phyloP scores from a whole-genome alignment of 2,113 vertebrate genomes.

The Chionodraco myersi region DNA sequence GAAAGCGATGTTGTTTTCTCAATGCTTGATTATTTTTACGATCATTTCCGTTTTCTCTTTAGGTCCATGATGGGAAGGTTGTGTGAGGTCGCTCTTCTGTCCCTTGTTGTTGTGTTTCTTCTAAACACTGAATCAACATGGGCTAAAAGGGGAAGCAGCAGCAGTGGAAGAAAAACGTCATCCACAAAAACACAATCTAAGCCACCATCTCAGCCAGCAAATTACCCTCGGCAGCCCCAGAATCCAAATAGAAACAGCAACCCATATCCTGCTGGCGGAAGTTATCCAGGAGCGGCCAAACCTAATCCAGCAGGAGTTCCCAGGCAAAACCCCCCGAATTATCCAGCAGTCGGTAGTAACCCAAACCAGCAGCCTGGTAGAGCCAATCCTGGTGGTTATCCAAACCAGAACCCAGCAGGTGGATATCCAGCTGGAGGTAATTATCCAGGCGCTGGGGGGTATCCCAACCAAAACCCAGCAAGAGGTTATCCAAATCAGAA shows the following conservation, averaged over 20 bases:
- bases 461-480: slow-evolving; percentile 66
- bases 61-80: slow-evolving; percentile 71
- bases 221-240: slow-evolving; percentile 71
- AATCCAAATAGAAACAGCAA: slow-evolving; percentile 65
- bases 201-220: slow-evolving; percentile 65
- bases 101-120: slow-evolving; percentile 64
- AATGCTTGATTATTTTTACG: neutral
- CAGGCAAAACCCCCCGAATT: slow-evolving; percentile 58
- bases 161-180: slow-evolving; percentile 42
- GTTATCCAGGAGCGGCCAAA: slow-evolving; percentile 67
- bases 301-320: slow-evolving; percentile 61
- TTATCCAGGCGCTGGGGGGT: slow-evolving; percentile 50
- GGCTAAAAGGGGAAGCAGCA: slow-evolving; percentile 55
- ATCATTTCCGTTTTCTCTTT: slow-evolving; percentile 3
- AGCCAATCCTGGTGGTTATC: slow-evolving; percentile 63
- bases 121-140: slow-evolving; percentile 62
- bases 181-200: slow-evolving; percentile 62
- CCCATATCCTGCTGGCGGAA: slow-evolving; percentile 75
- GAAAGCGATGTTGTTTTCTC: neutral
- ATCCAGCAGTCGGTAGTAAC: slow-evolving; percentile 59
- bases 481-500: slow-evolving; percentile 61
- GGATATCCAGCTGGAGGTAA: slow-evolving; percentile 52
- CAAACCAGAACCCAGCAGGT: slow-evolving; percentile 75
- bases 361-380: slow-evolving; percentile 71
- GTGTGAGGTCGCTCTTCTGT: slow-evolving; percentile 33